phyloP scores from a whole-genome alignment of 2,113 vertebrate genomes.

The Suncus etruscus region DNA sequence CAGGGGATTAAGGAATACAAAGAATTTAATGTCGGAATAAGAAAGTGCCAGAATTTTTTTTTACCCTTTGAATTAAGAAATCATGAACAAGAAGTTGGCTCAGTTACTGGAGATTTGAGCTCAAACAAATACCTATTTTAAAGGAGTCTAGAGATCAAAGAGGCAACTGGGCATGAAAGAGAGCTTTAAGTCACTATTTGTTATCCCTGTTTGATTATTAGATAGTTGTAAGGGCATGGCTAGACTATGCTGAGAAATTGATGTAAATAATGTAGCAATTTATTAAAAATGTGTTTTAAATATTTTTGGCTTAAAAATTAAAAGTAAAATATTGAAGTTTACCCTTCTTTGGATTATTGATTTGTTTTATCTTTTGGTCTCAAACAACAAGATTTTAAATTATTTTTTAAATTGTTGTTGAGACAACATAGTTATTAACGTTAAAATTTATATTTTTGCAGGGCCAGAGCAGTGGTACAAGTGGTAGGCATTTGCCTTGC shows the following conservation, averaged over 20 bases:
- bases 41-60: constrained; percentile 53
- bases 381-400: too few relatives aligned
- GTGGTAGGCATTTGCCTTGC: too few relatives aligned
- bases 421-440: too few relatives aligned
- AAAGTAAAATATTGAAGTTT: background rate
- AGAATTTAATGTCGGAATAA: constrained; percentile 55
- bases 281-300: background rate
- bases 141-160: background rate
- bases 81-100: constrained; percentile 22
- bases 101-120: fast-evolving
- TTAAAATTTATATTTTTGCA: too few relatives aligned
- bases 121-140: background rate
- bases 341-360: too few relatives aligned
- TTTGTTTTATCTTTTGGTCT: too few relatives aligned
- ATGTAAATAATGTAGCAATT: background rate
- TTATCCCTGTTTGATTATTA: background rate
- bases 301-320: background rate
- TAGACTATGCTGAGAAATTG: background rate
- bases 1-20: constrained; percentile 52
- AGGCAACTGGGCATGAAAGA: background rate
- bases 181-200: background rate
- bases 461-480: too few relatives aligned
- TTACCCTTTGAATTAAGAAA: constrained; percentile 62
- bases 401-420: too few relatives aligned
- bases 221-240: background rate